Conservation (phyloP, 1,140 invertebrate species). For the Octopus sinensis region DNA sequence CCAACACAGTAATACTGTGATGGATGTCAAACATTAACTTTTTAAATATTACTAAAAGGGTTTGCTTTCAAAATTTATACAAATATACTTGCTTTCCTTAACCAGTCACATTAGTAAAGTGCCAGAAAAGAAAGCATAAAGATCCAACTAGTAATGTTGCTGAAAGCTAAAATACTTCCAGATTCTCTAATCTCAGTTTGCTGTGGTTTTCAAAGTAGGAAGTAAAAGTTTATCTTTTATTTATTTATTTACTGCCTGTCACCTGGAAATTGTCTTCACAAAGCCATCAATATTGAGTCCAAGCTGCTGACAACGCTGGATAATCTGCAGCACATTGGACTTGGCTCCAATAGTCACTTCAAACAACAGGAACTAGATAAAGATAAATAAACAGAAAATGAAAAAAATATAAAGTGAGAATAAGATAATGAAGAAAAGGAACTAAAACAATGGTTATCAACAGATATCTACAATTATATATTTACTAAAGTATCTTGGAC, state of each 20-base stretch:
- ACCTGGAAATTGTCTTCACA: constrained; percentile 31
- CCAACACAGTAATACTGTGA: no score
- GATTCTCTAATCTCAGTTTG: no score
- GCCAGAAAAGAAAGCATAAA: no score
- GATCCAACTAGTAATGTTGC: no score
- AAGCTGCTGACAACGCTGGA: constrained; percentile 27
- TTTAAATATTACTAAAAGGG: no score
- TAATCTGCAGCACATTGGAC: constrained; percentile 26
- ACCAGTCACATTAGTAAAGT: no score
- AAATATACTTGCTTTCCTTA: no score
- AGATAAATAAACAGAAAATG: not conserved
- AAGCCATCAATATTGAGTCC: constrained; percentile 35
- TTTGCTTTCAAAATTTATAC: no score
- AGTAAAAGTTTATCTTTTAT: no score
- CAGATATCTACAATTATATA: not conserved
- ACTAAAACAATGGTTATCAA: not conserved
- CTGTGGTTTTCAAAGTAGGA: no score
- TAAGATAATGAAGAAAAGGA: not conserved
- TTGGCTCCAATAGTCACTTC: constrained; percentile 32
- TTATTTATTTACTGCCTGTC: not conserved
- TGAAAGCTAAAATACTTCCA: no score
- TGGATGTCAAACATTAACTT: no score
- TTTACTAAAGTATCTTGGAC: not conserved
- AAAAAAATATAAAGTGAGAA: not conserved
- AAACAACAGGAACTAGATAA: constrained; percentile 38